A percentile compares a stretch with the other conserved stretches of the same genome.
phyloP scores from a whole-genome alignment of 2,888 invertebrate species.

The Cremastinae sp. region DNA sequence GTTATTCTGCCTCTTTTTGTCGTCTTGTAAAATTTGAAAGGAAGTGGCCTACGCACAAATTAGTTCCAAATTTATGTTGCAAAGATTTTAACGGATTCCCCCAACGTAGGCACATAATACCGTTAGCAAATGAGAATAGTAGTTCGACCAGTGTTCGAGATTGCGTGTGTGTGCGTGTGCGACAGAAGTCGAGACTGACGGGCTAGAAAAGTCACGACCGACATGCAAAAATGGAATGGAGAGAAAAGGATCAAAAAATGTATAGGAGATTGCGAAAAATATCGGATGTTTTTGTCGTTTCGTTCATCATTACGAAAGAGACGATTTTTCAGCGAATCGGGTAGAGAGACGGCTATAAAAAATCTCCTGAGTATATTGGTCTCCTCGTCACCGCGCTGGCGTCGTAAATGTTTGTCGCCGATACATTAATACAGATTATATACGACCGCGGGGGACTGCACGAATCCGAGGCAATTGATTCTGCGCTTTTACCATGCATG shows the following conservation, averaged over 20 bases:
- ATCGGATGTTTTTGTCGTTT: conserved; percentile 39
- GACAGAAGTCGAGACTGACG: conserved; percentile 31
- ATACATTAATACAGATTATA: conserved; percentile 51
- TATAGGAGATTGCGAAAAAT: conserved; percentile 27
- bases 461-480: conserved; percentile 13
- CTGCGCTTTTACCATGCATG: conserved; percentile 9
- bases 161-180: conserved; percentile 30
- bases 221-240: conserved; percentile 47
- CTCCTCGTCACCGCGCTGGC: conserved; percentile 15
- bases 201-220: conserved; percentile 50
- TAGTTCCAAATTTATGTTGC: conserved; percentile 8
- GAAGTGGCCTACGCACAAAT: not conserved
- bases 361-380: conserved; percentile 6
- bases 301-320: conserved; percentile 36
- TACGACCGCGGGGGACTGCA: conserved; percentile 20
- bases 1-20: not conserved
- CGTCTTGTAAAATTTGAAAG: too few relatives aligned
- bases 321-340: conserved; percentile 5
- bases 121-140: conserved; percentile 54
- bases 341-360: conserved; percentile 26
- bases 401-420: conserved; percentile 33
- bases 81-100: conserved; percentile 16
- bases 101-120: conserved; percentile 24
- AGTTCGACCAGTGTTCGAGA: conserved; percentile 30
- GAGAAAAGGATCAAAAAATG: conserved; percentile 11